phyloP scores from a whole-genome alignment of 2,113 vertebrate species.

The Mandrillus leucophaeus region DNA sequence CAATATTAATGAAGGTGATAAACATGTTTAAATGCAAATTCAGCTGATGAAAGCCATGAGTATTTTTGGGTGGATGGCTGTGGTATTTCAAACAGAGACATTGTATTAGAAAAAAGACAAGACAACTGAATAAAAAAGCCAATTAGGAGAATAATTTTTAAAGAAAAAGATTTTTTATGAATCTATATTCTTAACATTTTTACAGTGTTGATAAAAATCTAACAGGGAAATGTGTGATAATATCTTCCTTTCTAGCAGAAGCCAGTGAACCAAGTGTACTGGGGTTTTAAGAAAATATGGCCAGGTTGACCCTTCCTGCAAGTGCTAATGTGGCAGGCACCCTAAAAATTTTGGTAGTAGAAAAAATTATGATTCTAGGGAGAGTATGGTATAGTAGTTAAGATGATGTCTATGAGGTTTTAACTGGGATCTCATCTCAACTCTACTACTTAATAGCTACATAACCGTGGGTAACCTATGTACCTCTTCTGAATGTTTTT shows the following conservation, averaged over 20 bases:
- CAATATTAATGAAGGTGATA: neutral
- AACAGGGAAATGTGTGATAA: neutral
- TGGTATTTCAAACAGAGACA: neutral
- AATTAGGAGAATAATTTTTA: slow-evolving; percentile 7
- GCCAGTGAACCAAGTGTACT: neutral
- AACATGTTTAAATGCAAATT: neutral
- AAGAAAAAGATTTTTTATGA: neutral
- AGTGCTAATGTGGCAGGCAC: neutral
- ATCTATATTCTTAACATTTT: neutral
- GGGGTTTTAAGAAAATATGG: neutral
- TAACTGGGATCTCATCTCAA: neutral
- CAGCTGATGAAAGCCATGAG: neutral
- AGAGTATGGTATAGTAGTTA: neutral
- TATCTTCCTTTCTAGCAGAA: neutral
- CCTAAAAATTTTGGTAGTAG: neutral
- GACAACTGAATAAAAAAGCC: neutral
- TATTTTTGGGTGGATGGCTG: neutral
- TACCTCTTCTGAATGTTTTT: neutral
- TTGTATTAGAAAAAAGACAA: neutral
- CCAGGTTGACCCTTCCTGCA: neutral
- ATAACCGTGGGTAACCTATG: neutral
- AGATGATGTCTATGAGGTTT: neutral
- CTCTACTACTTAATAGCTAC: neutral
- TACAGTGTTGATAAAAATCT: neutral
- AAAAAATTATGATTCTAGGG: neutral